A percentile compares a stretch with the other conserved stretches of the same genome.
Evolutionary conservation across 2,113 vertebrate species (phyloP).

Genomic region (Austrofundulus limnaeus): DNA sequence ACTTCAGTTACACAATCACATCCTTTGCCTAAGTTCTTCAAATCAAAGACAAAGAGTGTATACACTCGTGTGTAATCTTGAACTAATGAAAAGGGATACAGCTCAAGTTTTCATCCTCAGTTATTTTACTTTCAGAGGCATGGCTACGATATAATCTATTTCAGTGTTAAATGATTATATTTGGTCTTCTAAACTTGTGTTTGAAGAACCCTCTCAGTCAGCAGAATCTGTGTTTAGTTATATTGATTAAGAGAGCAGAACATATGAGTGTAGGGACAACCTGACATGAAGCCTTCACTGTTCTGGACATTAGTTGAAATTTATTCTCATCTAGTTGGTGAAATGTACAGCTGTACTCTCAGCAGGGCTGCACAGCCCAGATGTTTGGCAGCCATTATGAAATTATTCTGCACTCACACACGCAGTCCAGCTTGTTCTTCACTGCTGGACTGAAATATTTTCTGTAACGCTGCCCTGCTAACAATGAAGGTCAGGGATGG

Average conservation of each 20-base stretch:
- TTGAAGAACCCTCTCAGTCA: neutral
- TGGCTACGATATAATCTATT: no score
- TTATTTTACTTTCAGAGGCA: no score
- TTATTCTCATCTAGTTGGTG: slow-evolving; percentile 47
- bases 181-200: neutral
- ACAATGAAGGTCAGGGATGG: slow-evolving; percentile 67
- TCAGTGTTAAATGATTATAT: no score
- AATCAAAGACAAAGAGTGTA: no score
- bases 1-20: no score
- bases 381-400: slow-evolving; percentile 78
- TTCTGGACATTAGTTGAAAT: slow-evolving; percentile 52
- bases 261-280: neutral
- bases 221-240: neutral
- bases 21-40: no score
- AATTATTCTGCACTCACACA: slow-evolving; percentile 75
- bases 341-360: slow-evolving; percentile 66
- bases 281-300: slow-evolving; percentile 41
- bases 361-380: slow-evolving; percentile 62
- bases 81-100: no score
- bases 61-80: no score
- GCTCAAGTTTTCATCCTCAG: no score
- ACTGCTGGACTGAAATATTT: slow-evolving; percentile 68
- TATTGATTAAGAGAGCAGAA: slow-evolving; percentile 2
- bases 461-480: slow-evolving; percentile 66
- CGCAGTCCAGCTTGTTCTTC: slow-evolving; percentile 63